Evolutionary conservation across 1,140 invertebrate species (phyloP).

Genomic region (Ylistrum balloti): DNA sequence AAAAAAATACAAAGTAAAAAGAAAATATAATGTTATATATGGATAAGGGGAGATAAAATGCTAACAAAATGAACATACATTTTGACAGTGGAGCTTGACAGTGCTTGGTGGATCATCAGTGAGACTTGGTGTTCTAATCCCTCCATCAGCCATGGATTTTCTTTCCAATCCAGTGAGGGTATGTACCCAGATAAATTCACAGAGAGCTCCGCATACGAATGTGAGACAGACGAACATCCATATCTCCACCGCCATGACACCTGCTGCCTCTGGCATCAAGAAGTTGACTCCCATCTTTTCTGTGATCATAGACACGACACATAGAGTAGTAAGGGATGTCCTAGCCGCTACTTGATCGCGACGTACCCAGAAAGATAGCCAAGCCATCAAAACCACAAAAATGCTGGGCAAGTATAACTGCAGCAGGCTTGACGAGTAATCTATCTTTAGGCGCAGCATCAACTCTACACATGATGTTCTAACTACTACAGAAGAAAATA

Average conservation of each 20-base stretch:
- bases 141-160: not conserved
- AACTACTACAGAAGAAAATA: not conserved
- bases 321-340: constrained; percentile 30
- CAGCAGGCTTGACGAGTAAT: not conserved
- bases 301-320: constrained; percentile 13
- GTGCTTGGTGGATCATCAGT: not conserved
- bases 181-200: not conserved
- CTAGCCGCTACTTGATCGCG: not conserved
- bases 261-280: not conserved
- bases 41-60: not conserved
- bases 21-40: no score
- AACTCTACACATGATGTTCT: constrained; percentile 1
- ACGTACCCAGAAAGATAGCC: constrained; percentile 39
- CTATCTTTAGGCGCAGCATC: not conserved
- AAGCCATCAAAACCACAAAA: not conserved
- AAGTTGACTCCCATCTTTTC: not conserved
- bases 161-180: not conserved
- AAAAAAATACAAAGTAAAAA: no score
- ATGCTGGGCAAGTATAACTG: not conserved
- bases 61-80: not conserved
- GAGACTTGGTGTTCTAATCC: not conserved
- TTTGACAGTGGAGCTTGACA: not conserved
- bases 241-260: not conserved
- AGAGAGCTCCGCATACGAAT: not conserved
- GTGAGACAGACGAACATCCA: not conserved